phyloP scores from a whole-genome alignment of 1,140 invertebrate genomes.

The Globodera rostochiensis region DNA sequence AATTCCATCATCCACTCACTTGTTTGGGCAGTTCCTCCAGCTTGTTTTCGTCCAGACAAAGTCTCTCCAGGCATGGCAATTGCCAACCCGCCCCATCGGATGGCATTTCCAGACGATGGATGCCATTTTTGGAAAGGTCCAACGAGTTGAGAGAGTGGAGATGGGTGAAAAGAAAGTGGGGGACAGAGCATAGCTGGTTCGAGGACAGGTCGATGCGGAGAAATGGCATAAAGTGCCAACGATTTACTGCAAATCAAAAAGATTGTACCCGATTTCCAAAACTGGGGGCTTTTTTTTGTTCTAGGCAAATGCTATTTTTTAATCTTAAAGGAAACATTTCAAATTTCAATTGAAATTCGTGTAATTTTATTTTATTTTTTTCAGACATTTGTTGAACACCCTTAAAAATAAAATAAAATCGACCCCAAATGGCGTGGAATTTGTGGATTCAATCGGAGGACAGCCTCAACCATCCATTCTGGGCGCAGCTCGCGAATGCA shows the following conservation, averaged over 20 bases:
- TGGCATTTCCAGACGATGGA: conserved; percentile 18
- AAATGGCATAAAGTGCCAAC: conserved; percentile 82
- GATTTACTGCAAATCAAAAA: neutral
- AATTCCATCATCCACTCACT: conserved; percentile 69
- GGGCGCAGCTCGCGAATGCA: conserved; percentile 76
- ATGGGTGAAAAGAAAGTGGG: conserved; percentile 77
- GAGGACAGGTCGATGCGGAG: conserved; percentile 87
- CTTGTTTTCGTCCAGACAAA: conserved; percentile 71
- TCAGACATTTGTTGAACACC: too few species aligned
- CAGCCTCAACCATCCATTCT: conserved; percentile 82
- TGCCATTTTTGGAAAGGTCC: conserved; percentile 40
- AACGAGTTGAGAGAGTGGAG: conserved; percentile 74
- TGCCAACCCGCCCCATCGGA: conserved; percentile 41
- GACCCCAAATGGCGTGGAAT: conserved; percentile 66
- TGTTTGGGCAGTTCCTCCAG: conserved; percentile 43
- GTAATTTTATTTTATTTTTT: too few species aligned
- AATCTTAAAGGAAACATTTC: too few species aligned
- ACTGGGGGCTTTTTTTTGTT: too few species aligned
- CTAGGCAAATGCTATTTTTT: too few species aligned
- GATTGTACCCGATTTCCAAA: too few species aligned
- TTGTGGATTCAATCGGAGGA: conserved; percentile 80
- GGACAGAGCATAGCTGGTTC: conserved; percentile 81
- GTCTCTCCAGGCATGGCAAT: conserved; percentile 79
- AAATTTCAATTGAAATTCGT: too few species aligned
- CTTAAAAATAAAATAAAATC: too few species aligned